Evolutionary conservation across 2,888 invertebrate genomes (phyloP).

Genomic region (Nemotelus nigrinus): DNA sequence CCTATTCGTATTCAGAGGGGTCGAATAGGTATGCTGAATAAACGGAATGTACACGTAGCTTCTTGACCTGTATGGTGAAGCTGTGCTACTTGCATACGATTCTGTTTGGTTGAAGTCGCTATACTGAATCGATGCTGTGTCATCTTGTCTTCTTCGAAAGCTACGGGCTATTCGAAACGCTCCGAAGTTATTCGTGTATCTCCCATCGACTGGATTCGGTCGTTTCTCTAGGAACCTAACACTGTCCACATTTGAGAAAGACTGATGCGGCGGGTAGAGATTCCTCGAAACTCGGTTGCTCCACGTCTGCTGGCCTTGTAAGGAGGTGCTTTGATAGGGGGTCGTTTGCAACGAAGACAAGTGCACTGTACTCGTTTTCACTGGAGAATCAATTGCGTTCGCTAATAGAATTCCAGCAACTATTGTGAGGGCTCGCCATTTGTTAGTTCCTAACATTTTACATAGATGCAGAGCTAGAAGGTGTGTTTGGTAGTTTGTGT

Average conservation of each 20-base stretch:
- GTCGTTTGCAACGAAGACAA: slow-evolving; percentile 11
- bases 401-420: slow-evolving; percentile 58
- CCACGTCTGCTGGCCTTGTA: slow-evolving; percentile 38
- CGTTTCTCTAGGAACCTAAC: slow-evolving; percentile 60
- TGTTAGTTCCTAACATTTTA: slow-evolving; percentile 64
- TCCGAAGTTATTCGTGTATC: slow-evolving; percentile 61
- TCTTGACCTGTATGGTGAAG: slow-evolving; percentile 45
- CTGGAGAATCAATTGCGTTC: slow-evolving; percentile 57
- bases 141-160: slow-evolving; percentile 46
- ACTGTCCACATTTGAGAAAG: slow-evolving; percentile 62
- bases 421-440: slow-evolving; percentile 60
- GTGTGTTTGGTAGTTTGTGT: background rate
- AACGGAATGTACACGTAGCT: slow-evolving; percentile 63
- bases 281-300: slow-evolving; percentile 59
- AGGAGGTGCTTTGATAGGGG: background rate
- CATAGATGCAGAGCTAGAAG: slow-evolving; percentile 55
- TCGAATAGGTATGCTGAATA: slow-evolving; percentile 52
- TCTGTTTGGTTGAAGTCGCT: slow-evolving; percentile 43
- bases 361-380: slow-evolving; percentile 40
- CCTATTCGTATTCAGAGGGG: slow-evolving; percentile 53
- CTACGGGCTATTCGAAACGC: slow-evolving; percentile 58
- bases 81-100: slow-evolving; percentile 26
- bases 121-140: slow-evolving; percentile 28
- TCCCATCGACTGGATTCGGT: slow-evolving; percentile 58
- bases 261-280: slow-evolving; percentile 63